Evolutionary conservation across 2,888 invertebrate species (phyloP), one percentile per base, ranked within the genome.

Genomic region (Molorchus minor): DNA sequence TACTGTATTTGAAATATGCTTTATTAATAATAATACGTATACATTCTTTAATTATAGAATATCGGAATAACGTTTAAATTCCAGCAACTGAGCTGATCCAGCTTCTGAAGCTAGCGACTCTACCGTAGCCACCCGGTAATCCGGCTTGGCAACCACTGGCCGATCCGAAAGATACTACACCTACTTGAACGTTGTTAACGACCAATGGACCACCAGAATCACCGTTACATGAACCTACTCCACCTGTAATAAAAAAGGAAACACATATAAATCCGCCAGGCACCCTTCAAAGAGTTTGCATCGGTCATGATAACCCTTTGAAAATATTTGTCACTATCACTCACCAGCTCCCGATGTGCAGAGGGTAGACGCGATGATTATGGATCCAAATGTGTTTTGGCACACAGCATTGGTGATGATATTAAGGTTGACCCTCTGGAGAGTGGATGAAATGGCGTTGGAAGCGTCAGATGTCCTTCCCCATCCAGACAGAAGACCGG

Each of bases 201-300:
- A 56, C 64, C 35, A 59, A 20, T 29, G 70, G 57, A n/a, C 79
- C 79, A 40, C 78, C 79, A 2, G 81, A 82, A 56, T 82, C 82
- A 0, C 82, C 83, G 17, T 80, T 82, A 59, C 84, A 84, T 1
- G 82, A 81, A 0, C 83, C 82, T 2, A 76, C 77, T 0, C 77
- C 75, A 0, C 77, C 76, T 0, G 65, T n/a, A n/a, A n/a, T n/a
- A n/a, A n/a, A n/a, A n/a, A n/a, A n/a, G n/a, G n/a, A n/a, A n/a
- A n/a, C n/a, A n/a, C n/a, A n/a, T n/a, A n/a, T n/a, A n/a, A n/a
- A n/a, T n/a, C n/a, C n/a, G n/a, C n/a, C n/a, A n/a, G n/a, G n/a
- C n/a, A n/a, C n/a, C n/a, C n/a, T n/a, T n/a, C n/a, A n/a, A n/a
- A n/a, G n/a, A n/a, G n/a, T n/a, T n/a, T n/a, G n/a, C n/a, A n/a